A percentile compares a stretch with the other conserved stretches of the same genome.
Evolutionary conservation across 2,888 invertebrate genomes (phyloP).

Genomic region (Euclidia mi): DNA sequence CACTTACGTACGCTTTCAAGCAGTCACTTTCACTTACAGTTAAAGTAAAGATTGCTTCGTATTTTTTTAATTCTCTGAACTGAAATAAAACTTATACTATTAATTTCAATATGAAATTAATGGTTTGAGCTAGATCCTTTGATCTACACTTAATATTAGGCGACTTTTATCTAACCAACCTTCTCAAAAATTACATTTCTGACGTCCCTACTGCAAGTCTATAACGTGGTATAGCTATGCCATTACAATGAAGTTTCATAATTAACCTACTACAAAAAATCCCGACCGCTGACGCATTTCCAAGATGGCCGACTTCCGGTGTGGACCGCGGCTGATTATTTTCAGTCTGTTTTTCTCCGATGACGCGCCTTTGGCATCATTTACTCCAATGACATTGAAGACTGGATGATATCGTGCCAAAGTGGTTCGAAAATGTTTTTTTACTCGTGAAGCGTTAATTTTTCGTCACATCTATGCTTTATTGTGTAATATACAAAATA

Average conservation of each 20-base stretch:
- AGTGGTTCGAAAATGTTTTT: conserved; percentile 24
- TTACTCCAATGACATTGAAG: conserved; percentile 49
- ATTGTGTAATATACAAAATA: conserved; percentile 6
- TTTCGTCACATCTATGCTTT: conserved; percentile 13
- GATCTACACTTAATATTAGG: too few relatives aligned
- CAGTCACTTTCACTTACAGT: too few relatives aligned
- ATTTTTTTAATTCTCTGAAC: too few relatives aligned
- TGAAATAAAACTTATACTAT: too few relatives aligned
- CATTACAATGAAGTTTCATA: conserved; percentile 10
- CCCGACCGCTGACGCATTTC: conserved; percentile 57
- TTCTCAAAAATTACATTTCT: too few relatives aligned
- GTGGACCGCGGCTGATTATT: conserved; percentile 61
- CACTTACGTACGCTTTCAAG: too few relatives aligned
- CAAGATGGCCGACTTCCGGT: conserved; percentile 65
- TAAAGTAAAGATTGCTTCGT: too few relatives aligned
- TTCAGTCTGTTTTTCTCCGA: conserved; percentile 64
- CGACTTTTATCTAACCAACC: too few relatives aligned
- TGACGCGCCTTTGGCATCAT: conserved; percentile 51
- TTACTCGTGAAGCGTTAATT: conserved; percentile 19
- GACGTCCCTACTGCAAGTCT: too few relatives aligned
- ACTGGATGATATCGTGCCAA: conserved; percentile 32
- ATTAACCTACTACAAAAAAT: conserved; percentile 30
- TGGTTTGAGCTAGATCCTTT: too few relatives aligned
- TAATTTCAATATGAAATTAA: too few relatives aligned
- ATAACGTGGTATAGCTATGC: background rate